These are phyloP conservation scores for Limnephilus marmoratus DNA, from an alignment of 2,888 invertebrate species.

Conservation along the genomic window DNA sequence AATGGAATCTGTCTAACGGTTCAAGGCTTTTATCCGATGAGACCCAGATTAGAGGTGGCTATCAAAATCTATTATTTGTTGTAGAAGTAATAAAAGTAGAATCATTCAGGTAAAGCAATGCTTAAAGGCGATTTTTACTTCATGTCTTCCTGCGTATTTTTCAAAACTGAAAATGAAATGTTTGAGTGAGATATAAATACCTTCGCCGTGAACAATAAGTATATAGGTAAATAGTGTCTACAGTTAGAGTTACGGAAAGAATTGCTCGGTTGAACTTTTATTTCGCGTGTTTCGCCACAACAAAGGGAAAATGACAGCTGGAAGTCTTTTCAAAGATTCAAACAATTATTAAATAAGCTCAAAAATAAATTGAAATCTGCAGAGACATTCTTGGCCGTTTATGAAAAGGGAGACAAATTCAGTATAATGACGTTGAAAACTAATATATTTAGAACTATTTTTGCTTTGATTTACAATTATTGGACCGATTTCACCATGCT, in stretches of 20 bases:
- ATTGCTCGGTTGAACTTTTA: slow-evolving; percentile 4
- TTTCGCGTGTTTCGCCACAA: background rate
- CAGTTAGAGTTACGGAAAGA: background rate
- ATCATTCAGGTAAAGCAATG: background rate
- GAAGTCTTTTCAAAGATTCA: background rate
- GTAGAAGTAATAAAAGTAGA: background rate
- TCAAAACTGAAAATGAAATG: background rate
- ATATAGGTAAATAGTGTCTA: background rate
- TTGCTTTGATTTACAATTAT: background rate
- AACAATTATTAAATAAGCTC: slow-evolving; percentile 5
- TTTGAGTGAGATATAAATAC: background rate
- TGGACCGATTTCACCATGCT: no score
- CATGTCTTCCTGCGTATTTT: background rate
- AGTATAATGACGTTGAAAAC: background rate
- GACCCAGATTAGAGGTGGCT: no score
- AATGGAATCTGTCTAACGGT: no score
- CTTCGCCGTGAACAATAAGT: background rate
- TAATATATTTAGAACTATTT: background rate
- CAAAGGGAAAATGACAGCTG: slow-evolving; percentile 24
- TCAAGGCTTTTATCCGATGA: no score
- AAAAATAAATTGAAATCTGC: background rate
- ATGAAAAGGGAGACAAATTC: background rate
- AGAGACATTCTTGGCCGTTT: background rate
- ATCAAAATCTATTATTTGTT: no score
- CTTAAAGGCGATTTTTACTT: background rate